Evolutionary conservation across 2,888 invertebrate species (phyloP).

Genomic region (Drosophila mimica): DNA sequence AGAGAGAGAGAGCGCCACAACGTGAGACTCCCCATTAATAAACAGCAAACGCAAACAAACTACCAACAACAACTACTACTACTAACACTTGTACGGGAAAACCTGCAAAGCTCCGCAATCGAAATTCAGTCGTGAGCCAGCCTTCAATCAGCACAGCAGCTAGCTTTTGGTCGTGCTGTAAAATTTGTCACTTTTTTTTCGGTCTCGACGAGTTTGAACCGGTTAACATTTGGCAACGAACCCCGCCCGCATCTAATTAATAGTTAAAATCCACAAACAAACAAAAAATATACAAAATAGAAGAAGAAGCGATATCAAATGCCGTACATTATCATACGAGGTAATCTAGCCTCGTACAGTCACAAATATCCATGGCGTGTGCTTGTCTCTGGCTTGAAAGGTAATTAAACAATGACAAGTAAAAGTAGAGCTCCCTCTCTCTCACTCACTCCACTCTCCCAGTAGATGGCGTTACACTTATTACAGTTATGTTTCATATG

Average conservation of each 20-base stretch:
- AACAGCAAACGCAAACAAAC: constrained; percentile 51
- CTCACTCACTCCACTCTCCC: not conserved
- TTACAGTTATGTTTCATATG: constrained; percentile 33
- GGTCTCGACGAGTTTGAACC: constrained; percentile 53
- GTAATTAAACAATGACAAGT: constrained; percentile 85
- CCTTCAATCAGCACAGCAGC: constrained; percentile 60
- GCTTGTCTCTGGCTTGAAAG: constrained; percentile 94
- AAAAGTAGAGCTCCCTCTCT: constrained; percentile 26
- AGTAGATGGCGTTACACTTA: constrained; percentile 12
- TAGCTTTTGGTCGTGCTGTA: constrained; percentile 48
- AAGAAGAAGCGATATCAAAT: constrained; percentile 85
- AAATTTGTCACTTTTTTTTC: constrained; percentile 36
- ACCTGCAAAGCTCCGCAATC: constrained; percentile 51
- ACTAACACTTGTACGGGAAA: constrained; percentile 38
- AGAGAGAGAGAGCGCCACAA: constrained; percentile 38
- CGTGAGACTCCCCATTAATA: constrained; percentile 50
- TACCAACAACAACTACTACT: constrained; percentile 35
- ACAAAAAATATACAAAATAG: constrained; percentile 40
- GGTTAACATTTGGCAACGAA: constrained; percentile 39
- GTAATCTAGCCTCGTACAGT: constrained; percentile 94
- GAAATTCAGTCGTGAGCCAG: constrained; percentile 68
- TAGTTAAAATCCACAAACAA: constrained; percentile 33
- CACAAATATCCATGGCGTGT: constrained; percentile 95
- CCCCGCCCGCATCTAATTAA: constrained; percentile 58
- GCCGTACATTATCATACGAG: constrained; percentile 96